Evolutionary conservation across 2,797 vertebrate species (phyloP), one percentile per base, ranked within the genome.

Genomic region (Myripristis murdjan): DNA sequence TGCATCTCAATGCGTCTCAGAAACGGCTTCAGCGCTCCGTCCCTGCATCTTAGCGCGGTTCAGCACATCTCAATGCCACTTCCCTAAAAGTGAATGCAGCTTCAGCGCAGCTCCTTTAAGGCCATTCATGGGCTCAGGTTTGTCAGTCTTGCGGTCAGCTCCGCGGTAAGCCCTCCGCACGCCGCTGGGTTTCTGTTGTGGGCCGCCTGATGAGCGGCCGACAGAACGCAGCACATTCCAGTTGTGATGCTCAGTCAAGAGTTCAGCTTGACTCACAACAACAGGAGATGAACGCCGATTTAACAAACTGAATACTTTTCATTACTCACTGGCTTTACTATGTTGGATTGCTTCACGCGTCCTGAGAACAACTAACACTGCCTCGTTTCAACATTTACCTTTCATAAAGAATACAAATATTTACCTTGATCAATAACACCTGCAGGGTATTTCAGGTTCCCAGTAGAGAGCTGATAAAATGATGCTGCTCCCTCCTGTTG

Each of bases 261-360:
- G 86, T 91, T 89, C 80, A 87, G 84, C 82, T 89, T 88, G 87
- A 91, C 87, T 86, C 84, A 84, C 86, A 86, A 81, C 66, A 85
- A 84, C 63, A 37, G 79, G 78, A 83, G 81, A 63, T 89, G 88
- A 86, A 92, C 73, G 74, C 86, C 84, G 86, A 89, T 81, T 92
- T 85, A 88, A 88, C 89, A 90, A 90, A 91, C 81, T 91, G 65
- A 91, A 91, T 84, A 73, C 70, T 28, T 89, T 87, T 87, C 83
- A 89, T 69, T 5, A 11, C 60, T 23, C 55, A 31, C 71, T 80
- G 79, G 85, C 70, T 85, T 67, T 63, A 84, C 74, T 69, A 63
- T 58, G 70, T 55, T 77, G 78, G 64, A 72, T 22, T 49, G 49
- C 70, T 78, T 43, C 78, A 75, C 54, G 66, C 16, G 20, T 70